Evolutionary conservation across 1,140 invertebrate genomes (phyloP).

Genomic region (Drosophila erecta): DNA sequence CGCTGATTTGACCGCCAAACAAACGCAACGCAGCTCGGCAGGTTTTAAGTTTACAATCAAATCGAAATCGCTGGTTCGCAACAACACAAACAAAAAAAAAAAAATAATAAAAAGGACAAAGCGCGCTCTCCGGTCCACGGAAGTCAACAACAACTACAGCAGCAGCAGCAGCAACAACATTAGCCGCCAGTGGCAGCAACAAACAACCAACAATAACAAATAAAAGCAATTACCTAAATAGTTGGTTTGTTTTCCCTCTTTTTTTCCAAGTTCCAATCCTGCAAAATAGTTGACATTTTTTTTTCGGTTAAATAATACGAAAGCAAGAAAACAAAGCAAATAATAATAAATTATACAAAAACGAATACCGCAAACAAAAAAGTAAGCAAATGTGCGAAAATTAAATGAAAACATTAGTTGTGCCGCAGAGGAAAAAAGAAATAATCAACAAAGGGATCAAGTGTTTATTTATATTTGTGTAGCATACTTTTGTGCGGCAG

Average conservation of each 20-base stretch:
- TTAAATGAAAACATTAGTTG: slow-evolving; percentile 41
- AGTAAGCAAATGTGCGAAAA: slow-evolving; percentile 6
- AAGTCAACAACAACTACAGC: slow-evolving; percentile 5
- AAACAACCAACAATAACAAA: slow-evolving; percentile 11
- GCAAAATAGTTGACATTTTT: slow-evolving; percentile 35
- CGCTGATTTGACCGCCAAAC: slow-evolving; percentile 81
- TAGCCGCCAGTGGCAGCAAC: neutral
- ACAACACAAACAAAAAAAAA: slow-evolving; percentile 22
- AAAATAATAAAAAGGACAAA: slow-evolving; percentile 28
- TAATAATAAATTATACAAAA: slow-evolving; percentile 3
- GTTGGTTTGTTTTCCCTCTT: slow-evolving; percentile 26
- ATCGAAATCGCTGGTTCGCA: slow-evolving; percentile 1
- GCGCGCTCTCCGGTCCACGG: slow-evolving; percentile 30
- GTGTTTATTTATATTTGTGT: slow-evolving; percentile 59
- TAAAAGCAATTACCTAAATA: slow-evolving; percentile 31
- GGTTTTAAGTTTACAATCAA: slow-evolving; percentile 1
- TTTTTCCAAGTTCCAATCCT: slow-evolving; percentile 23
- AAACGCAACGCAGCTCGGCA: slow-evolving; percentile 66
- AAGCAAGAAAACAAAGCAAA: slow-evolving; percentile 18
- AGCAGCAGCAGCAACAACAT: slow-evolving; percentile 3
- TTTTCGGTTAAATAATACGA: slow-evolving; percentile 36
- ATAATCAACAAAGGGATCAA: slow-evolving; percentile 38
- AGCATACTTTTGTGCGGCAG: slow-evolving; percentile 59
- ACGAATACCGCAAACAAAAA: slow-evolving; percentile 14
- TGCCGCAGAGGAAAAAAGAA: slow-evolving; percentile 3